These are phyloP conservation scores for Lagenorhynchus albirostris DNA, from an alignment of 2,113 vertebrate genomes.

Conservation along the genomic window DNA sequence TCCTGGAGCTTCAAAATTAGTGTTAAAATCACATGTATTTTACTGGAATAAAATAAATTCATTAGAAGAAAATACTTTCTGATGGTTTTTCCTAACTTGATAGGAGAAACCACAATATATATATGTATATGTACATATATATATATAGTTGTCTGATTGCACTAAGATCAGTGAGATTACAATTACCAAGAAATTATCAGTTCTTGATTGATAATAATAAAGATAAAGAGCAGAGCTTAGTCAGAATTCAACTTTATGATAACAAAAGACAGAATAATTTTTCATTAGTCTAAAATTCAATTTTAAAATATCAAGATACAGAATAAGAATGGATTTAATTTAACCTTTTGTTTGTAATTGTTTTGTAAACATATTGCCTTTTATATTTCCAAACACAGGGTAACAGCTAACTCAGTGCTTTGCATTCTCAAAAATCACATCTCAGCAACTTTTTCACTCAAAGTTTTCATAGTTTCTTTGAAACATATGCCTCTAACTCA, in stretches of 20 bases:
- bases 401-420: background rate
- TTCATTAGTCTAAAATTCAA: background rate
- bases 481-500: background rate
- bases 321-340: background rate
- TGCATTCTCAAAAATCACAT: background rate
- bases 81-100: background rate
- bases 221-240: background rate
- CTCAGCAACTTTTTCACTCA: background rate
- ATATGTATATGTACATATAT: background rate
- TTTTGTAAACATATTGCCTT: background rate
- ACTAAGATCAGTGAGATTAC: background rate
- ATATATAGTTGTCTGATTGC: background rate
- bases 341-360: background rate
- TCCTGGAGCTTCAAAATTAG: background rate
- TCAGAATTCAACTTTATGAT: background rate
- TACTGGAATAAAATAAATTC: background rate
- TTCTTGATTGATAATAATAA: background rate
- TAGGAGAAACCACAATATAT: background rate
- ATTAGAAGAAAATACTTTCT: background rate
- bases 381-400: background rate
- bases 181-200: background rate
- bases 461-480: background rate
- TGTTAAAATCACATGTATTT: background rate
- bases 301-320: background rate
- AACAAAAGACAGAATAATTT: background rate